Conservation (phyloP, 2,888 invertebrate genomes). For the Chymomyza fuscimana region DNA sequence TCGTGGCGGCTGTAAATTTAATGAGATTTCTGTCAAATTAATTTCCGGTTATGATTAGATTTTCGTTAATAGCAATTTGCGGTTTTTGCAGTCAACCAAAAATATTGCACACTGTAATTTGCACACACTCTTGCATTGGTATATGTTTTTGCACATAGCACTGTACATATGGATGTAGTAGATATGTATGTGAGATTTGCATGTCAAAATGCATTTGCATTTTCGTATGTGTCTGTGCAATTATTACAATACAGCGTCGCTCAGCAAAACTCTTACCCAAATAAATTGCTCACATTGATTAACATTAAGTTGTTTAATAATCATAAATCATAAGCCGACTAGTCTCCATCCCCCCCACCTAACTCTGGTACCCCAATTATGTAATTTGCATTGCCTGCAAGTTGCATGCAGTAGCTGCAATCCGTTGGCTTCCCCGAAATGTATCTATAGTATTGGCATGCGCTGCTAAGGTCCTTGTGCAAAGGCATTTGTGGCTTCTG, state of each 20-base stretch:
- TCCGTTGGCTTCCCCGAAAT: background rate
- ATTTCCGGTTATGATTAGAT: slow-evolving; percentile 81
- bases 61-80: slow-evolving; percentile 80
- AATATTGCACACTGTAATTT: slow-evolving; percentile 35
- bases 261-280: slow-evolving; percentile 20
- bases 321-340: slow-evolving; percentile 56
- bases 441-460: background rate
- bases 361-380: slow-evolving; percentile 12
- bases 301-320: slow-evolving; percentile 58
- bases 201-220: slow-evolving; percentile 50
- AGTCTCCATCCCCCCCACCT: background rate
- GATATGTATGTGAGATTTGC: slow-evolving; percentile 12
- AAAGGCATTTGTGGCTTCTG: background rate
- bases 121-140: background rate
- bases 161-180: slow-evolving; percentile 28
- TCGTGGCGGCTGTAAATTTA: slow-evolving; percentile 77
- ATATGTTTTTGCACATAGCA: slow-evolving; percentile 10
- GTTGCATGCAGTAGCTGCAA: slow-evolving; percentile 2
- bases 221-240: slow-evolving; percentile 48
- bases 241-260: slow-evolving; percentile 41
- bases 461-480: background rate
- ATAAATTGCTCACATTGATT: slow-evolving; percentile 46
- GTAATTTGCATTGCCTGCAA: slow-evolving; percentile 34
- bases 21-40: slow-evolving; percentile 81
- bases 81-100: slow-evolving; percentile 70